Evolutionary conservation across 2,797 vertebrate genomes (phyloP).

Genomic region (Micromesistius poutassou): DNA sequence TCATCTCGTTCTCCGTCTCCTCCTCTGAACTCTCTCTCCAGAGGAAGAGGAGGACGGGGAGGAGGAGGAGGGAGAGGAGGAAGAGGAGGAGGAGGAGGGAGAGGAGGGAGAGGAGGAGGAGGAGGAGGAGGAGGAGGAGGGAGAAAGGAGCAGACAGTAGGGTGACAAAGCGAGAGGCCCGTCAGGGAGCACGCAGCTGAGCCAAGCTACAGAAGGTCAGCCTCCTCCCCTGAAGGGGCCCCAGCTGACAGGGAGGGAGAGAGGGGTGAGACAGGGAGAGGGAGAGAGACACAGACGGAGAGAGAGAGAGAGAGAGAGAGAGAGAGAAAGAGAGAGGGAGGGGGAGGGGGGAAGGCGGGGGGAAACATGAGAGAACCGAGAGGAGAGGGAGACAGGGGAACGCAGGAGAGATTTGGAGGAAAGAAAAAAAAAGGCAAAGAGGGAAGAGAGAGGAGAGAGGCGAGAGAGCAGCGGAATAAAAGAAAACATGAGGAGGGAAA

Average conservation of each 20-base stretch:
- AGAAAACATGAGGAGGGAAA: neutral
- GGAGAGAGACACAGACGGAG: neutral
- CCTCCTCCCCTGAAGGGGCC: constrained; percentile 58
- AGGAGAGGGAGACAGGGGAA: constrained; percentile 26
- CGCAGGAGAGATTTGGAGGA: constrained; percentile 7
- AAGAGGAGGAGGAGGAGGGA: constrained; percentile 14
- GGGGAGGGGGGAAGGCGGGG: neutral
- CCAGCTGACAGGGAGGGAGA: constrained; percentile 23
- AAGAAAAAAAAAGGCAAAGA: constrained; percentile 32
- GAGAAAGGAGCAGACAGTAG: constrained; percentile 48
- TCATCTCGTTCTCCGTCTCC: too few species aligned
- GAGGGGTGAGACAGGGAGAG: constrained; percentile 17
- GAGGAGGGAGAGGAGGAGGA: constrained; percentile 16
- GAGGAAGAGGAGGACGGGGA: too few species aligned
- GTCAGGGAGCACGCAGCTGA: constrained; percentile 45
- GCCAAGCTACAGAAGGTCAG: constrained; percentile 64
- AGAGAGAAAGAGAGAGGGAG: constrained; percentile 10
- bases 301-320: neutral
- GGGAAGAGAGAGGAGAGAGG: constrained; percentile 45
- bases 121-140: constrained; percentile 35
- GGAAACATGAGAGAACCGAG: constrained; percentile 17
- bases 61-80: neutral
- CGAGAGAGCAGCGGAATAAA: constrained; percentile 1
- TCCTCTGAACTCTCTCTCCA: too few species aligned
- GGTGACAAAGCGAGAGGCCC: constrained; percentile 38